Conservation (phyloP, 2,797 vertebrate species). For the Chrosomus eos region DNA sequence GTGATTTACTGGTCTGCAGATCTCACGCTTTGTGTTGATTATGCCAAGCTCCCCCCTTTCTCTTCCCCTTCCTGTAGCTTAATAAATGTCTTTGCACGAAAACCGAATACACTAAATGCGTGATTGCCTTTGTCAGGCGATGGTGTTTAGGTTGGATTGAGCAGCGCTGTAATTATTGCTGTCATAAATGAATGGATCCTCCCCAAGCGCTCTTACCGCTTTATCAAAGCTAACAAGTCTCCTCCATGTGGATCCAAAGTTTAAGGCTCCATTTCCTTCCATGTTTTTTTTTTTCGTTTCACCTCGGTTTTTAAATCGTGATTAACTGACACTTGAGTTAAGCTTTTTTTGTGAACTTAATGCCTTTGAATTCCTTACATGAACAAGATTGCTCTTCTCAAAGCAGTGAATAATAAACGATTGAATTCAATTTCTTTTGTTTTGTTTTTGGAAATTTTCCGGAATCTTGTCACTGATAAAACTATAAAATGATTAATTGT, state of each 20-base stretch:
- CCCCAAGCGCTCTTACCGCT: conserved; percentile 67
- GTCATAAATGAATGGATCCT: conserved; percentile 76
- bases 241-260: conserved; percentile 24
- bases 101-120: conserved; percentile 70
- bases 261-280: conserved; percentile 27
- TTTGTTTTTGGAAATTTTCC: background rate
- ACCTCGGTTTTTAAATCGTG: conserved; percentile 31
- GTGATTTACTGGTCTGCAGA: conserved; percentile 80
- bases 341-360: conserved; percentile 9
- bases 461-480: background rate
- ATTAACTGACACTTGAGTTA: conserved; percentile 26
- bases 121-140: conserved; percentile 76
- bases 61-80: conserved; percentile 66
- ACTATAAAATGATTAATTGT: background rate
- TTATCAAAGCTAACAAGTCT: conserved; percentile 66
- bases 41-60: conserved; percentile 62
- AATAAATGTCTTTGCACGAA: conserved; percentile 72
- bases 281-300: conserved; percentile 36
- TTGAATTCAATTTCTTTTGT: background rate
- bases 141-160: conserved; percentile 78
- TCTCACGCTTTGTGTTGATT: conserved; percentile 78
- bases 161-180: conserved; percentile 70
- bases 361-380: conserved; percentile 40
- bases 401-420: conserved; percentile 4
- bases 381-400: conserved; percentile 18